Evolutionary conservation across 2,888 invertebrate species (phyloP).

Genomic region (Heteromurus nitidus): DNA sequence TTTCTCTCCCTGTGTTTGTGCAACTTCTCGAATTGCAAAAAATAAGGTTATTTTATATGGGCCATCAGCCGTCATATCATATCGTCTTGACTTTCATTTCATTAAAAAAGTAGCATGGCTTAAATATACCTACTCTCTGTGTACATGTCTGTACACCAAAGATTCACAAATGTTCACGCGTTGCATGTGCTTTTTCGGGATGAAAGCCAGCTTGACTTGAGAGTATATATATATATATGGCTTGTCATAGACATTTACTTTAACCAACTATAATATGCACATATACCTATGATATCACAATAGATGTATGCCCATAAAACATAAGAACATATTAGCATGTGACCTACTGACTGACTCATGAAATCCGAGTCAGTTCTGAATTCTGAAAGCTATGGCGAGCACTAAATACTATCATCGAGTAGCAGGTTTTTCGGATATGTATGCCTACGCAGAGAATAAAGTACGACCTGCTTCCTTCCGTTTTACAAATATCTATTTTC

Average conservation of each 20-base stretch:
- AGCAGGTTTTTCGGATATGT: background rate
- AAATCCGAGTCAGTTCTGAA: slow-evolving; percentile 16
- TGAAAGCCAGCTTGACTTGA: slow-evolving; percentile 30
- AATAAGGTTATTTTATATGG: slow-evolving; percentile 22
- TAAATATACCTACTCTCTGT: no score
- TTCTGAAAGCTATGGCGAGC: background rate
- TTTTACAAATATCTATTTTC: background rate
- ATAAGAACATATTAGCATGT: slow-evolving; percentile 17
- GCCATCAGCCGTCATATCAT: slow-evolving; percentile 23
- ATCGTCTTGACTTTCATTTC: slow-evolving; percentile 26
- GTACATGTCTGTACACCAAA: background rate
- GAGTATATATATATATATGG: no score
- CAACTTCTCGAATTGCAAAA: background rate
- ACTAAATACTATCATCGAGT: slow-evolving; percentile 9
- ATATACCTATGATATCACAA: no score
- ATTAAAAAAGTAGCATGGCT: background rate
- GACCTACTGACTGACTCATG: slow-evolving; percentile 51
- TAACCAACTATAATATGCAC: no score
- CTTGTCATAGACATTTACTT: no score
- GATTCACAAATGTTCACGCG: background rate
- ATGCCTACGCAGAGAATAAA: background rate
- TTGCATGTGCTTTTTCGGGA: slow-evolving; percentile 49
- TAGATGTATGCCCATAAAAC: no score
- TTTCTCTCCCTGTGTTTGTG: background rate
- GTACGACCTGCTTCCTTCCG: background rate